Evolutionary conservation across 2,888 invertebrate genomes (phyloP).

Genomic region (Acleris sparsana): DNA sequence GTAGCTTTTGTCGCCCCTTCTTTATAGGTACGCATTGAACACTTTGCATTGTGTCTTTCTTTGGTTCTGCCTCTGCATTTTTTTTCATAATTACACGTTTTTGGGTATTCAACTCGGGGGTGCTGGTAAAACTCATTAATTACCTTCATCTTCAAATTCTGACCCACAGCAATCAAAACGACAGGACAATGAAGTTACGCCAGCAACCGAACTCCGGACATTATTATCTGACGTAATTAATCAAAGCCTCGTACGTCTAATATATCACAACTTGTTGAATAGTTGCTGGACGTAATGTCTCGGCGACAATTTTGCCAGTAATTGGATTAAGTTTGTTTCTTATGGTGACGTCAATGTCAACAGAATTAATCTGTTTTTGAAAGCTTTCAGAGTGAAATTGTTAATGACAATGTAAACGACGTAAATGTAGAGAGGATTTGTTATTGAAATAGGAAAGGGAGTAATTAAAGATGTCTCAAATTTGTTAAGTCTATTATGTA

Average conservation of each 20-base stretch:
- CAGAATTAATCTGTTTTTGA: not conserved
- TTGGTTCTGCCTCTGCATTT: too few species aligned
- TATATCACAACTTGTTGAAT: constrained; percentile 24
- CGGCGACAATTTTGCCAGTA: constrained; percentile 20
- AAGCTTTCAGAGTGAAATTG: too few species aligned
- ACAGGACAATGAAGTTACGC: not conserved
- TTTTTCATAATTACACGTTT: too few species aligned
- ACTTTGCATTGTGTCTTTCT: too few species aligned
- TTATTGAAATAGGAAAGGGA: too few species aligned
- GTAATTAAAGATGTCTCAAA: too few species aligned
- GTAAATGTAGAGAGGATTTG: too few species aligned
- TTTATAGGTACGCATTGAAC: too few species aligned
- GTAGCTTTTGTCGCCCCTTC: too few species aligned
- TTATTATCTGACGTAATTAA: constrained; percentile 30
- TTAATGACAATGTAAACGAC: too few species aligned
- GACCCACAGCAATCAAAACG: constrained; percentile 19
- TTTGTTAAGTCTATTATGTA: too few species aligned
- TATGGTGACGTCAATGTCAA: not conserved
- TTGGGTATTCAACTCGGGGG: not conserved
- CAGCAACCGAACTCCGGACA: not conserved
- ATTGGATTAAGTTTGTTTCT: constrained; percentile 7
- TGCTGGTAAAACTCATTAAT: not conserved
- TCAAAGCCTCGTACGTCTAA: constrained; percentile 15
- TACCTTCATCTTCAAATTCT: not conserved
- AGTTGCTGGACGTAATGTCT: constrained; percentile 17